phyloP scores from a whole-genome alignment of 1,140 invertebrate species.

The Drosophila athabasca region DNA sequence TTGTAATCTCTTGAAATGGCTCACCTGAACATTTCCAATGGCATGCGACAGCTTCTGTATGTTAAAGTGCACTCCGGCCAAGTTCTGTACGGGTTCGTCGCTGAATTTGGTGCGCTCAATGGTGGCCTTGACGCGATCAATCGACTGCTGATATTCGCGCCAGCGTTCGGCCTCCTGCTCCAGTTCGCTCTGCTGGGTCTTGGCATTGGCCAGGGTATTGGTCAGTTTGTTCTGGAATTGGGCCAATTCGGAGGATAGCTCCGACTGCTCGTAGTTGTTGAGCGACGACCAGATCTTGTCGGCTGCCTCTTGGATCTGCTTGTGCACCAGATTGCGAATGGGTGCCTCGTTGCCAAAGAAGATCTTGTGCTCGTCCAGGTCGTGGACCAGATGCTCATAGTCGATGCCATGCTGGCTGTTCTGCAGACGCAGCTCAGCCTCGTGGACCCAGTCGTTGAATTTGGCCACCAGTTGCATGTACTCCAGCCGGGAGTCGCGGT shows the following conservation, averaged over 20 bases:
- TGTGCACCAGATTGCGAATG: conserved; percentile 91
- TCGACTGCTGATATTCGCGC: conserved; percentile 89
- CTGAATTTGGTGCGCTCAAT: conserved; percentile 89
- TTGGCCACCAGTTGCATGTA: conserved; percentile 89
- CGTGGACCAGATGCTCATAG: conserved; percentile 92
- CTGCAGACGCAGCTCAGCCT: conserved; percentile 91
- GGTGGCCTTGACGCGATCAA: conserved; percentile 90
- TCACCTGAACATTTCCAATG: conserved; percentile 90
- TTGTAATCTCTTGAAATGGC: too few relatives aligned
- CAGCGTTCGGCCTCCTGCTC: conserved; percentile 91
- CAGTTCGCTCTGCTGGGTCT: conserved; percentile 89
- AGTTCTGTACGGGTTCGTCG: conserved; percentile 90
- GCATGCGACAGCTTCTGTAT: conserved; percentile 91
- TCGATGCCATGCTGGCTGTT: conserved; percentile 93
- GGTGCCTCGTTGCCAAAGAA: conserved; percentile 91
- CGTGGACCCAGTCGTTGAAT: conserved; percentile 92
- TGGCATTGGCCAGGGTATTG: conserved; percentile 92
- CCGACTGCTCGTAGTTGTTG: conserved; percentile 90
- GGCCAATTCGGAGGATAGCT: conserved; percentile 90
- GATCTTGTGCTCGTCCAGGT: conserved; percentile 93
- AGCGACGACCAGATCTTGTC: conserved; percentile 95
- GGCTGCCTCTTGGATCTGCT: conserved; percentile 91
- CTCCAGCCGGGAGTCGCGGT: conserved; percentile 90
- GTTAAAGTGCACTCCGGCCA: conserved; percentile 91
- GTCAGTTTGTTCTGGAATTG: conserved; percentile 91